These are phyloP conservation scores for Mus spretus DNA, from an alignment of 2,797 vertebrate species.

Conservation along the genomic window DNA sequence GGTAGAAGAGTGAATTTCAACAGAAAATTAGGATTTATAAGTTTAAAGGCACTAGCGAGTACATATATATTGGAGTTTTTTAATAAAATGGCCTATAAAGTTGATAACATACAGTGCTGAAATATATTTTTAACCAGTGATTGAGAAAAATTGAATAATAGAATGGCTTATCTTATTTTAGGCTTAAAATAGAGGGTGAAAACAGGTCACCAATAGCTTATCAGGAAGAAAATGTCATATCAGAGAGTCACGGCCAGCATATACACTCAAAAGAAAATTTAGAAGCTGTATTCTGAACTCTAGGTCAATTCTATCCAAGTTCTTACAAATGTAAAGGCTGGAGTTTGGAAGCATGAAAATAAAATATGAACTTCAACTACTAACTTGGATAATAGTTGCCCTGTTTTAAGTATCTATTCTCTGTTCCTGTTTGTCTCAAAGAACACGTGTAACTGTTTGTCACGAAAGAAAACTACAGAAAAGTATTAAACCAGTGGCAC, in stretches of 20 bases:
- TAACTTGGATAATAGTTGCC: neutral
- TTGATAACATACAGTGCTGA: neutral
- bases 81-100: neutral
- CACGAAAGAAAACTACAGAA: neutral
- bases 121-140: neutral
- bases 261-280: neutral
- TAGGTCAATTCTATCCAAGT: neutral
- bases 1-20: neutral
- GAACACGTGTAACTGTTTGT: neutral
- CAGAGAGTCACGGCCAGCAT: neutral
- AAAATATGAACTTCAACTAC: neutral
- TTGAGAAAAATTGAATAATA: neutral
- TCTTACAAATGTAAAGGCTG: neutral
- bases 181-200: neutral
- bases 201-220: neutral
- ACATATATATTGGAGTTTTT: neutral
- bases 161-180: neutral
- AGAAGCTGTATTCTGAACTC: neutral
- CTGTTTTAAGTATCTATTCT: neutral
- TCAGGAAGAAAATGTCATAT: neutral
- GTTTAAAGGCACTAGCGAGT: neutral
- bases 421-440: neutral
- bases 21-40: neutral
- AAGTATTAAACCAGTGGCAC: neutral
- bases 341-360: neutral